Base-by-base conservation (phyloP, 2,113 vertebrate genomes). In the Carassius auratus region DNA sequence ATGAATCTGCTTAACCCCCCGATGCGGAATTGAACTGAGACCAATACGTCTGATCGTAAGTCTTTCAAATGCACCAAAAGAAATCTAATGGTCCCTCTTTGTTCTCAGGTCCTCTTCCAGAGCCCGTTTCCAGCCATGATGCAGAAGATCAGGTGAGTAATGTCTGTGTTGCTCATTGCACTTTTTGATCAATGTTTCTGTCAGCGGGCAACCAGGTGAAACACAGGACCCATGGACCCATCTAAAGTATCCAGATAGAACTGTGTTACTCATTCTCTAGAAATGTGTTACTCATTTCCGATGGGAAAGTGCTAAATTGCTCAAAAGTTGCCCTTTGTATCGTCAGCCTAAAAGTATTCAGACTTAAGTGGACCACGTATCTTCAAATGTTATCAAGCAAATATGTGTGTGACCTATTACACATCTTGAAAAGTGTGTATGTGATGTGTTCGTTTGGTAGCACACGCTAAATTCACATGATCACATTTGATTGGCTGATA, bases 41-140 rank as follows among this genome's bases (percentile, higher is more conserved):
- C 57, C 17, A 59, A 8, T 59, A 3, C 21, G n/a, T 61, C 21
- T 61, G 21, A 61, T 61, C 57, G n/a, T 3, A n/a, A 61, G 19
- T 13, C 64, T 68, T 15, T 33, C 7, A 7, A 8, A 42, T 42
- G 42, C 42, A 42, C 8, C 42, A 8, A 8, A 7, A 8, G 42
- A 48, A 48, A 48, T 12, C 45, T 3, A 45, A 12, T 48, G 10
- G 42, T 76, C 36, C 17, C 19, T 76, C 9, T 36, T 2, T 71
- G 26, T 71, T 33, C 30, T 23, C 12, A 88, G 87, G 85, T 30
- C 71, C 82, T 42, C 85, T 88, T 2, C 87, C 85, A 33, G 85
- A 84, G 17, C 82, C 77, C 17, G 69, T 19, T 62, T 12, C 52
- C 76, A 86, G 77, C 13, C 26, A 1, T 59, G 77, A 84, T 13